These are phyloP conservation scores for Sorex fumeus DNA, from an alignment of 2,113 vertebrate species.

Conservation along the genomic window DNA sequence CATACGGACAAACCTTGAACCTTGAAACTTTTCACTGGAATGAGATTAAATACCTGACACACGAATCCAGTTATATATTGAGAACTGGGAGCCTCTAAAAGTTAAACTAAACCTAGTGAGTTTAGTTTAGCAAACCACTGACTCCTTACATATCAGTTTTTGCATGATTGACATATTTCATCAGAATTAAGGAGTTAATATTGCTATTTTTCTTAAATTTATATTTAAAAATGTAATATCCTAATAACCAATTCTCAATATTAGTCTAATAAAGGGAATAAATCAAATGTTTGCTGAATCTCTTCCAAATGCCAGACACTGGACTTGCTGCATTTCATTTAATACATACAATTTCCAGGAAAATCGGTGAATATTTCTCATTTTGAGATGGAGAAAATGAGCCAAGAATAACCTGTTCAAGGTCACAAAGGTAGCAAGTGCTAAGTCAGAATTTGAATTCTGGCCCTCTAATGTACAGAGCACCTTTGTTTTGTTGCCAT, in stretches of 20 bases:
- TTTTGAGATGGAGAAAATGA: not conserved
- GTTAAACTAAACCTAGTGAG: not conserved
- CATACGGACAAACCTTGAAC: not conserved
- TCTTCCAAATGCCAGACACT: not conserved
- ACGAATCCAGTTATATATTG: not conserved
- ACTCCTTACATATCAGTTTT: not conserved
- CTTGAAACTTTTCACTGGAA: too few relatives aligned
- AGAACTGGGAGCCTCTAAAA: not conserved
- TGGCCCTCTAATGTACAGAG: not conserved
- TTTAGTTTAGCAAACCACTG: not conserved
- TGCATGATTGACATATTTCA: not conserved
- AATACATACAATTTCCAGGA: not conserved
- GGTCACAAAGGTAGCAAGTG: not conserved
- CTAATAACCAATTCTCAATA: not conserved
- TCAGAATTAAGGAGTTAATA: not conserved
- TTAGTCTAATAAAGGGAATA: not conserved
- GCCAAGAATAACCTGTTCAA: not conserved
- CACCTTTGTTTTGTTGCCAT: not conserved
- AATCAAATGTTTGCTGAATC: not conserved
- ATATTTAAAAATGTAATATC: not conserved
- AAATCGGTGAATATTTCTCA: not conserved
- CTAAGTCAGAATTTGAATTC: not conserved
- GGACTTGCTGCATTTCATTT: not conserved
- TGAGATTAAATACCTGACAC: not conserved
- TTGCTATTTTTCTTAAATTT: not conserved